Evolutionary conservation across 2,888 invertebrate species (phyloP), one percentile per base, ranked within the genome.

Genomic region (Erebia ligea): DNA sequence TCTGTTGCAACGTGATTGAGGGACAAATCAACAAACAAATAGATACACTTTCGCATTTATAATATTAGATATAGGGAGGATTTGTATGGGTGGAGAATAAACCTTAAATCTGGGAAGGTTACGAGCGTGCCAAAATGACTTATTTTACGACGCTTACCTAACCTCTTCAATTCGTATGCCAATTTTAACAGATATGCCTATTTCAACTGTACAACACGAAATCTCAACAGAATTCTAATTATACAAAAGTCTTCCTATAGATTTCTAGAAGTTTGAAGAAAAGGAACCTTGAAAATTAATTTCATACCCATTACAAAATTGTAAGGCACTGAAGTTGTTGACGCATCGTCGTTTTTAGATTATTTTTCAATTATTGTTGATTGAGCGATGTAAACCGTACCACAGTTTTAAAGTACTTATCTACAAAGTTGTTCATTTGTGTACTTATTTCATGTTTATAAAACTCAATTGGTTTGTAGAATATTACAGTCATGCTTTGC

Each of bases 241-340:
- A 54, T 21, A 54, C 40, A 17, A 13, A 57, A 66, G 11, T 52
- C 34, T n/a, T 52, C 45, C 25, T 34, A n/a, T n/a, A 45, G 21
- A 66, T 42, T 42, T 10, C 34, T 63, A 64, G 25, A 25, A 13
- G 2, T 62, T 54, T 34, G 34, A 25, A 40, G 56, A 61, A 70
- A 54, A 67, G 21, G 21, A 61, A 25, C 57, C 67, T 59, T 67
- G 40, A 54, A 72, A 70, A 70, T 64, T 59, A 70, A 72, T 72
- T 72, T 59, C 58, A 72, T 61, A 69, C 62, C 58, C 62, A 61
- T 63, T 69, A 72, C 57, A 63, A 69, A 69, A 34, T 48, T 61
- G 19, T 42, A 48, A 62, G 21, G 45, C 21, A 45, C 13, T 21
- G 48, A 34, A 34, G 6, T 15, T 21, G 45, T 45, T 62, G 62